Base-by-base conservation (phyloP, 2,888 invertebrate genomes). In the Marronus borbonicus region DNA sequence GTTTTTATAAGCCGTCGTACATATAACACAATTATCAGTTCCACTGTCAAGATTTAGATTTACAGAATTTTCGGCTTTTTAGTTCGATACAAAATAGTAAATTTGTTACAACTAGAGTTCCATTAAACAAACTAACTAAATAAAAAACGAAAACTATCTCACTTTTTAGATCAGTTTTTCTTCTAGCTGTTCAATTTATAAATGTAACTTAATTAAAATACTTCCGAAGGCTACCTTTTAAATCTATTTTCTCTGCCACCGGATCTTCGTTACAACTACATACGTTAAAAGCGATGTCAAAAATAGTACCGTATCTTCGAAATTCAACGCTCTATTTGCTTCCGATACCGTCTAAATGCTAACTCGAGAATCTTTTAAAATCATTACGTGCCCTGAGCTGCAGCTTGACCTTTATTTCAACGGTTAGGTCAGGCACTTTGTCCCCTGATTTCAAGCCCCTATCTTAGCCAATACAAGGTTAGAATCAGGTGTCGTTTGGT, bases 401-500 rank as follows among this genome's bases (percentile, higher is more conserved):
- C 70, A 72, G 72, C 70, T 77, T 77, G 77, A 77, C 77, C 77
- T 77, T 77, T 77, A 72, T 52, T 70, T 58, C 64, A 50, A 70
- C 49, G 72, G 77, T 69, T 66, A 62, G 77, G 70, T 69, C 76
- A 62, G 77, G 72, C 76, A 76, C 65, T 65, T 65, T 76, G 76
- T 65, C 76, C 76, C 50, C 62, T 49, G 66, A 68, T 65, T 39
- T 58, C 64, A 28, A 24, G n/a, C 72, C 55, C 74, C 14, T 52
- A 24, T 49, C 72, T 39, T 65, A 62, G 70, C 39, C 77, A 55
- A 70, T 70, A 72, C 74, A 76, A 78, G 80, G 80, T 80, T 80
- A 79, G 77, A 78, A 78, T 78, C 81, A 80, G 80, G 80, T 80
- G 77, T 80, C 81, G 81, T 81, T 81, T 39, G 72, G 24, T 78